phyloP scores from a whole-genome alignment of 2,113 vertebrate genomes.

The Rafetus swinhoei region DNA sequence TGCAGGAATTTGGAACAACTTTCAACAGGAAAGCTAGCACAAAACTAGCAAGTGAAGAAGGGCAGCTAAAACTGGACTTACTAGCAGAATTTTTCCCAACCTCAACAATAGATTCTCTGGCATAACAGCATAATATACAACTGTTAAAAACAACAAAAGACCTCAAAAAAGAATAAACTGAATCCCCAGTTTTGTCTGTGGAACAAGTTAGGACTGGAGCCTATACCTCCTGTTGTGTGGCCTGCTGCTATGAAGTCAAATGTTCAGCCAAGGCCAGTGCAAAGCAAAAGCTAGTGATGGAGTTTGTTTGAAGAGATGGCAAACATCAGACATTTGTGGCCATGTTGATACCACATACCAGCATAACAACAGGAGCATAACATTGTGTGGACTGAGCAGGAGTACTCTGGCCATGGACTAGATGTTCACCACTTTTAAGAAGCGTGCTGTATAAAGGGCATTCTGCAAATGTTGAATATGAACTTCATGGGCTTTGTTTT shows the following conservation, averaged over 20 bases:
- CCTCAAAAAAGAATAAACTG: not conserved
- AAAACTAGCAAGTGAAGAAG: not conserved
- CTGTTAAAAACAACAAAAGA: not conserved
- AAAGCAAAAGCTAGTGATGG: not conserved
- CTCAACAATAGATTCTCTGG: not conserved
- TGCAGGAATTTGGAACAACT: not conserved
- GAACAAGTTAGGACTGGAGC: not conserved
- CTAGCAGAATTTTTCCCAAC: not conserved
- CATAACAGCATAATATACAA: not conserved
- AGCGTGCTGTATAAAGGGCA: not conserved
- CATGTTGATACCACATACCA: not conserved
- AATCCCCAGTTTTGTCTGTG: not conserved
- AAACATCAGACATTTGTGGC: not conserved
- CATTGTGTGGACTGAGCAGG: not conserved
- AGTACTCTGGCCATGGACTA: not conserved
- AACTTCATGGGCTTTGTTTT: slow-evolving; percentile 41
- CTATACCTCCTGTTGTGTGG: not conserved
- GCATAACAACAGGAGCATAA: not conserved
- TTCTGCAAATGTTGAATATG: slow-evolving; percentile 35
- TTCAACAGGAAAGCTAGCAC: not conserved
- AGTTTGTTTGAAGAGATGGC: not conserved
- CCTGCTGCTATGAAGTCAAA: not conserved
- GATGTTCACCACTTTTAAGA: not conserved
- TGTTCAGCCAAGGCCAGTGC: not conserved
- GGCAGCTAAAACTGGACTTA: not conserved